Conservation (phyloP, 2,113 vertebrate species). For the Sapajus apella region DNA sequence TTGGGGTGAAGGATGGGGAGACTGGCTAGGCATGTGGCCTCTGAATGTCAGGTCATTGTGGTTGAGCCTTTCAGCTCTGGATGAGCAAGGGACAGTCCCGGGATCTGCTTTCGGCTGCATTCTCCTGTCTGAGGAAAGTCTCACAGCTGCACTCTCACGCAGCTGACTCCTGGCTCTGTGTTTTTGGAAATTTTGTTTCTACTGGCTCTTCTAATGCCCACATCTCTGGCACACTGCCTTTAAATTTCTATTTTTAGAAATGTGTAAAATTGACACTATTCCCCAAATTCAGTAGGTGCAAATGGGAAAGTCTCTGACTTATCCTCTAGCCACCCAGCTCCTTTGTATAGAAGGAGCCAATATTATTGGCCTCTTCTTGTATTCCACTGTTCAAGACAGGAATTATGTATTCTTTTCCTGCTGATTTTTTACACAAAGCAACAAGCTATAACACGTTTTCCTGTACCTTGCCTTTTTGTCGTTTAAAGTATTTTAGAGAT, state of each 20-base stretch:
- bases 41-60: not conserved
- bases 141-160: not conserved
- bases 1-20: not conserved
- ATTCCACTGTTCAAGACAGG: not conserved
- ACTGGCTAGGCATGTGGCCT: not conserved
- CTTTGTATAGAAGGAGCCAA: not conserved
- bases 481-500: not conserved
- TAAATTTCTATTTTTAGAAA: not conserved
- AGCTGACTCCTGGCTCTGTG: not conserved
- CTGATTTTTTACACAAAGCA: not conserved
- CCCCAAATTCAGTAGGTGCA: not conserved
- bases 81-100: not conserved
- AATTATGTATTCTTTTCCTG: not conserved
- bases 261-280: not conserved
- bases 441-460: not conserved
- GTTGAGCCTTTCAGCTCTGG: not conserved
- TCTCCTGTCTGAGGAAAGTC: not conserved
- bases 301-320: not conserved
- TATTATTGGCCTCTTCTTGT: not conserved
- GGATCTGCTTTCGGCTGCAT: not conserved
- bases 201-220: not conserved
- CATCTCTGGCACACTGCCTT: not conserved
- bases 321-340: not conserved
- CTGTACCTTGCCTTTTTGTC: not conserved
- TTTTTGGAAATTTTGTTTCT: not conserved